Conservation (phyloP, 2,113 vertebrate species). For the Zosterops hypoxanthus region DNA sequence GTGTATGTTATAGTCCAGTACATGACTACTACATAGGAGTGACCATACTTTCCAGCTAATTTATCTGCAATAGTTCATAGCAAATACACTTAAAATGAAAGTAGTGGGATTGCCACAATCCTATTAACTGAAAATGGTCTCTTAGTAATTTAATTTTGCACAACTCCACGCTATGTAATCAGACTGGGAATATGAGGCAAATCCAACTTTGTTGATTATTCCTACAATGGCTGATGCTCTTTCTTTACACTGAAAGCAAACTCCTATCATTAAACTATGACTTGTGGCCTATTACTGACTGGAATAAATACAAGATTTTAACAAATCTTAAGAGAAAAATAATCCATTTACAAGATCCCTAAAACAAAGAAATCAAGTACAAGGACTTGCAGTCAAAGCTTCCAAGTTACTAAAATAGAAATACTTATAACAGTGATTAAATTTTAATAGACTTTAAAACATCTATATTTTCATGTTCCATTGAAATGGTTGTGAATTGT, state of each 20-base stretch:
- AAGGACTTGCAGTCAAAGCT: not conserved
- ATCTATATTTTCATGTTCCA: not conserved
- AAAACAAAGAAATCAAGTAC: not conserved
- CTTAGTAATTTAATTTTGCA: not conserved
- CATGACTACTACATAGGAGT: rapidly evolving
- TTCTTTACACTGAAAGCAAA: not conserved
- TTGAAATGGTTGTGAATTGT: not conserved
- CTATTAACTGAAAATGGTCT: not conserved
- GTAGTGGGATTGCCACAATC: not conserved
- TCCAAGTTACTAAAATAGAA: not conserved
- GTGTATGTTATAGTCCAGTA: not conserved
- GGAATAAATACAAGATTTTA: not conserved
- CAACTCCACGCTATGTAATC: not conserved
- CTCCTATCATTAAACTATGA: not conserved
- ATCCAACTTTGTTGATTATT: not conserved
- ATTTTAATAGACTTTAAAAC: not conserved
- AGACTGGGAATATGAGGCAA: not conserved
- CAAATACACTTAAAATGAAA: not conserved
- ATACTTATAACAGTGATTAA: not conserved
- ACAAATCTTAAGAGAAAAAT: not conserved
- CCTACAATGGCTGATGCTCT: not conserved
- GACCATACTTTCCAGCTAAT: not conserved
- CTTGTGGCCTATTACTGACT: not conserved
- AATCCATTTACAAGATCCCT: not conserved
- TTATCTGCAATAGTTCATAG: not conserved